Evolutionary conservation across 2,113 vertebrate species (phyloP).

Genomic region (Tragulus kanchil): DNA sequence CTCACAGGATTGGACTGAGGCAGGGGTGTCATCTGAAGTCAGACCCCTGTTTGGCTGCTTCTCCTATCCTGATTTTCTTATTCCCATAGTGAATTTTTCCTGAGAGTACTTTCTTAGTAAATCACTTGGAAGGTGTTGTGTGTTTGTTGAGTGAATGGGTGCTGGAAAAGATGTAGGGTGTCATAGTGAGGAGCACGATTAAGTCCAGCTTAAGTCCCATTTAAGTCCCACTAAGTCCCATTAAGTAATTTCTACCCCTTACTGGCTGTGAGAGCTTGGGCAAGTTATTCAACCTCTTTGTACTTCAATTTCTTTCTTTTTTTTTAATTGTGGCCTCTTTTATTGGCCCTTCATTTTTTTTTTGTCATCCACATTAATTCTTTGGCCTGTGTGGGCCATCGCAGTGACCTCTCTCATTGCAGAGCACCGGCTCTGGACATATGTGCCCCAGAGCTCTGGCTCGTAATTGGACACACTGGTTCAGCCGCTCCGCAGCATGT

Average conservation of each 20-base stretch:
- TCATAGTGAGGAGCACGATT: neutral
- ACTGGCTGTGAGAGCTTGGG: neutral
- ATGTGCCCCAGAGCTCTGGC: too few relatives aligned
- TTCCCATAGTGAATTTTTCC: neutral
- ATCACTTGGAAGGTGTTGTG: neutral
- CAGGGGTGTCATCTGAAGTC: neutral
- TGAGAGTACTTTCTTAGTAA: neutral
- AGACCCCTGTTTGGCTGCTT: neutral
- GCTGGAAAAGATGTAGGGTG: neutral
- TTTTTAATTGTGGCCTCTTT: too few relatives aligned
- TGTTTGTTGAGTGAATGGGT: neutral
- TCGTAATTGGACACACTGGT: too few relatives aligned
- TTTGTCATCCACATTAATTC: too few relatives aligned
- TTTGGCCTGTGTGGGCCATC: too few relatives aligned
- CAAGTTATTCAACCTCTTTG: neutral
- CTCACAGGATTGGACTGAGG: neutral
- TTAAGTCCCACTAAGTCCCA: too few relatives aligned
- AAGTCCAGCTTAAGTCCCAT: too few relatives aligned
- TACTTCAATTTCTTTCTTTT: too few relatives aligned
- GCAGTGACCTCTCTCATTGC: too few relatives aligned
- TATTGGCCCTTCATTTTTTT: too few relatives aligned
- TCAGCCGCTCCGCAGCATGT: too few relatives aligned
- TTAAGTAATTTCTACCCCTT: neutral
- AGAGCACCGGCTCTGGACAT: too few relatives aligned
- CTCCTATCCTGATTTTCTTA: neutral